Base-by-base conservation (phyloP, 2,888 invertebrate genomes). In the Cryptops parisi region DNA sequence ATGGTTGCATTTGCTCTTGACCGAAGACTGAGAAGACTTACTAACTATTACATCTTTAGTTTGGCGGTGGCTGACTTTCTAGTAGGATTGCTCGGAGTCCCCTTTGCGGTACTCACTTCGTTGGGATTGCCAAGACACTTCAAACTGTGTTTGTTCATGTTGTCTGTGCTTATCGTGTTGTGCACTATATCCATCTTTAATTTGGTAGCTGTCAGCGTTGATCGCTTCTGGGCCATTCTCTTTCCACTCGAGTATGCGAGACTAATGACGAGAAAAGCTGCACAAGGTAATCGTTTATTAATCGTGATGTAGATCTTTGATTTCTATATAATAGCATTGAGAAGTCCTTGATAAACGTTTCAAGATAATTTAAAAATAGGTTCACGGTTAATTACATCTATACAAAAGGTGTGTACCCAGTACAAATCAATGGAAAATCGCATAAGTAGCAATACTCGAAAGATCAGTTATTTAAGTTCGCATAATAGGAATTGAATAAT, bases 121-220 rank as follows among this genome's bases (percentile, higher is more conserved):
- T 72, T 82, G 15, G 84, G 84, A 1, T 68, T 86, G 58, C 90
- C 90, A 17, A 77, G 75, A 57, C 81, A 87, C 68, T 75, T 88
- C 41, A 77, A 86, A 65, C 82, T 83, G 46, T 91, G 91, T 68
- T 73, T 90, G 56, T 85, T 89, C 68, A 88, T 88, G 51, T 81
- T 86, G 51, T 89, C 88, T 1, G 70, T 89, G 58, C 74, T 91
- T 63, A 80, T 91, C 62, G 84, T 90, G 62, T 74, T 90, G 58
- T 91, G 90, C 66, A 91, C 90, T 52, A 86, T 87, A 64, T 90
- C 89, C 64, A 90, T 91, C 64, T 86, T 91, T 69, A 88, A 87
- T 66, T 73, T 91, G 64, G 86, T 91, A 17, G 90, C 87, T 19
- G 90, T 91, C 12, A 88, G 88, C 17, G 80, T 90, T 60, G 91